Evolutionary conservation across 2,888 invertebrate genomes (phyloP).

Genomic region (Drosophila ezoana): DNA sequence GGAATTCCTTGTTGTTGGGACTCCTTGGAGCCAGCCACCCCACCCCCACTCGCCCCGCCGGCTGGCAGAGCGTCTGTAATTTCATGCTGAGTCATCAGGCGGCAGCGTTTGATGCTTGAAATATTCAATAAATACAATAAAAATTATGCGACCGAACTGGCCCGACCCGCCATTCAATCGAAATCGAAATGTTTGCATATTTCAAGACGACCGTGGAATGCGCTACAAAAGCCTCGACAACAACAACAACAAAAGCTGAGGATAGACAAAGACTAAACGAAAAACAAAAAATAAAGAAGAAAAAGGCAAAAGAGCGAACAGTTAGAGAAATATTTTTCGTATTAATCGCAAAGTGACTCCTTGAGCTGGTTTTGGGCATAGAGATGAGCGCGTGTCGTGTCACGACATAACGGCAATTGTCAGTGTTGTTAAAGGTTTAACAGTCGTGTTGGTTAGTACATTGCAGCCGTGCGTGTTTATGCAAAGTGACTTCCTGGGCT

Average conservation of each 20-base stretch:
- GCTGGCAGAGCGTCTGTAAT: conserved; percentile 16
- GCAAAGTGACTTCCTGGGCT: too few relatives aligned
- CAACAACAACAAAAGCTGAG: conserved; percentile 17
- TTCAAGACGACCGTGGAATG: conserved; percentile 72
- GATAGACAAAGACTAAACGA: background rate
- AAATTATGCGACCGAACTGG: conserved; percentile 56
- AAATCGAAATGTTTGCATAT: conserved; percentile 79
- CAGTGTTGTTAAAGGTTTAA: background rate
- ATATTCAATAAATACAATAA: conserved; percentile 81
- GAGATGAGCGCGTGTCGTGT: conserved; percentile 10
- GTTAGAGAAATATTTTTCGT: conserved; percentile 12
- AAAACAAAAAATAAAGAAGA: background rate
- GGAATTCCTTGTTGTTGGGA: conserved; percentile 9
- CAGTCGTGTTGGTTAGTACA: too few relatives aligned
- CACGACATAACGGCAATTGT: background rate
- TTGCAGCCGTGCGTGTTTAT: too few relatives aligned
- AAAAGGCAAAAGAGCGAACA: background rate
- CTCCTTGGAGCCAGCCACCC: background rate
- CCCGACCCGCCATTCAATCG: conserved; percentile 19
- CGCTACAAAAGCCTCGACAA: conserved; percentile 48
- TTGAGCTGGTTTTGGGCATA: background rate
- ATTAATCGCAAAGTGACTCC: conserved; percentile 13
- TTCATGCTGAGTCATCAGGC: conserved; percentile 68
- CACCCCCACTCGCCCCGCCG: background rate
- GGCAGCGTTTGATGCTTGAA: conserved; percentile 66